Conservation (phyloP, 2,113 vertebrate genomes). For the Gulo gulo region DNA sequence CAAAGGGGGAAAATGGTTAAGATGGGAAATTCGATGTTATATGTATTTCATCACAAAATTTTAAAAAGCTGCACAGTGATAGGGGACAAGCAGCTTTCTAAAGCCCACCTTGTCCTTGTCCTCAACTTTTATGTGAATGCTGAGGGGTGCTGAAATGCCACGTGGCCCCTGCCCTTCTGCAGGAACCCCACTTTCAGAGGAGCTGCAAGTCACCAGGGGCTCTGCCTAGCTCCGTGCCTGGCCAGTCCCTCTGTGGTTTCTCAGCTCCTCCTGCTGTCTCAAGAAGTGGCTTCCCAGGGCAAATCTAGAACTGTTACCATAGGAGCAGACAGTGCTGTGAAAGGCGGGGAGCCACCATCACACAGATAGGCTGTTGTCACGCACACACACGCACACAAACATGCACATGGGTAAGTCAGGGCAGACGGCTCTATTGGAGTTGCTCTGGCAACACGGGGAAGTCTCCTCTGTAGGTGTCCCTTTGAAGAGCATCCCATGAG, state of each 20-base stretch:
- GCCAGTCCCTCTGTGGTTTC: neutral
- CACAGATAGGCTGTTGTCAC: neutral
- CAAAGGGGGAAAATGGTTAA: neutral
- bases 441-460: neutral
- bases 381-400: neutral
- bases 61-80: neutral
- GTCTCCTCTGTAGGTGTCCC: neutral
- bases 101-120: neutral
- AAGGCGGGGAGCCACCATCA: neutral
- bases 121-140: neutral
- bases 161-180: rapidly evolving
- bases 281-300: neutral
- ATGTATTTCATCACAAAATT: neutral
- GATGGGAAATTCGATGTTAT: neutral
- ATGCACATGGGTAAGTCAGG: neutral
- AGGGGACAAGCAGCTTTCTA: neutral
- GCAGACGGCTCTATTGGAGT: neutral
- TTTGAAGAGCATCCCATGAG: neutral
- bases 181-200: neutral
- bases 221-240: neutral
- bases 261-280: neutral
- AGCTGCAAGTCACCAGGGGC: neutral
- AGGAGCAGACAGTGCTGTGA: neutral
- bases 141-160: neutral
- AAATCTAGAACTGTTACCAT: neutral